phyloP scores from a whole-genome alignment of 2,113 vertebrate genomes.

The Rhynchopsitta pachyrhyncha region DNA sequence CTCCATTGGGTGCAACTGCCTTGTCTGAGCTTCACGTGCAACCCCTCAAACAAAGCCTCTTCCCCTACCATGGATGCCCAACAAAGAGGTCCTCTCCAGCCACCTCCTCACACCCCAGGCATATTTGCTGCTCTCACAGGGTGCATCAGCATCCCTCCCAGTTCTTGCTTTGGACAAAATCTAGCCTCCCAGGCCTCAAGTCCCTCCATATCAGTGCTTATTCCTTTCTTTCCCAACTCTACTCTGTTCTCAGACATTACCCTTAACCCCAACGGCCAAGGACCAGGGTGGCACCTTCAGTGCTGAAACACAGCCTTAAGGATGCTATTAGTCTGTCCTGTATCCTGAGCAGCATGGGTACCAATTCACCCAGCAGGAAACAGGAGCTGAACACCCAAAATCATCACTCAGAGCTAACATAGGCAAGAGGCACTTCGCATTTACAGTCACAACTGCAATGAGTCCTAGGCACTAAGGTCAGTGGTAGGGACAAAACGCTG shows the following conservation, averaged over 20 bases:
- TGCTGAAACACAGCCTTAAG: neutral
- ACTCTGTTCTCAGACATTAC: accelerated
- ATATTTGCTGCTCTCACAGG: neutral
- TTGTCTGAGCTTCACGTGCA: neutral
- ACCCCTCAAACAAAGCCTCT: neutral
- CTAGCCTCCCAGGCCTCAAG: neutral
- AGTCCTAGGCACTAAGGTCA: neutral
- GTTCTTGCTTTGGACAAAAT: neutral
- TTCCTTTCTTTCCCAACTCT: neutral
- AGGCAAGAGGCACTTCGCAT: neutral
- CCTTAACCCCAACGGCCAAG: neutral
- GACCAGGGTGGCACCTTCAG: neutral
- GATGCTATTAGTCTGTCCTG: neutral
- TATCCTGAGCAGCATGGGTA: neutral
- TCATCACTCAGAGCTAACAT: neutral
- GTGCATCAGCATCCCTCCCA: neutral
- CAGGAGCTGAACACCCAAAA: neutral
- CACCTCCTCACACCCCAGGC: neutral
- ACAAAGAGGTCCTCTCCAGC: neutral
- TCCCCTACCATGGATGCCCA: neutral
- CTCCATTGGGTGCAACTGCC: accelerated
- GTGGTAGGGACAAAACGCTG: neutral
- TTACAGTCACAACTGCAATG: accelerated
- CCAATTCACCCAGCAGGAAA: neutral
- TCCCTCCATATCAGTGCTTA: neutral